Evolutionary conservation across 2,113 vertebrate species (phyloP), one percentile per base, ranked within the genome.

Genomic region (Lepus americanus): DNA sequence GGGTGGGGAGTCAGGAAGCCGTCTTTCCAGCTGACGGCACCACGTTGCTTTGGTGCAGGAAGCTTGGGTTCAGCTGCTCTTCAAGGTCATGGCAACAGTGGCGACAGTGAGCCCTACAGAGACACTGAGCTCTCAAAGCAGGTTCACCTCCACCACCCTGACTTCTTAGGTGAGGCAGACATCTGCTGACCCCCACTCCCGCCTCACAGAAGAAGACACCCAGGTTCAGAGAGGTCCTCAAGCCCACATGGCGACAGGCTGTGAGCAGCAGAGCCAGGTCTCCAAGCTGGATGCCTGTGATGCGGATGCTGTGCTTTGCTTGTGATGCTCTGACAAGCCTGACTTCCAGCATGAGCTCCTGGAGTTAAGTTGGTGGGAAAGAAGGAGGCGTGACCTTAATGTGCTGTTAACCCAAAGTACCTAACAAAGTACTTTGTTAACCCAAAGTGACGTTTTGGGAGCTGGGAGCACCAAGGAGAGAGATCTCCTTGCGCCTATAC

Each of bases 1-100:
- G 94, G 90, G 92, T 59, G 91, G 44, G 49, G 78, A 95, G 0
- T 0, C 33, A 94, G 69, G 74, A 96, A 93, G 90, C 83, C 96
- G 90, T 36, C 87, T 87, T 81, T 92, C 83, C n/a, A 89, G 72
- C 72, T 33, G 39, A 84, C 39, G 77, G 39, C 33, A 70, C 6
- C 31, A 33, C 25, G 31, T 53, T 61, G 76, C 77, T 96, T 85
- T 95, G 73, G 64, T 59, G 79, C 31, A 59, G 91, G 70, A 96
- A 91, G 44, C 70, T 31, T 70, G 29, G 39, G 29, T 44, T 70
- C 82, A 80, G 70, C 29, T 79, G 39, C n/a, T 92, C 79, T 20
- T 78, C 86, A 80, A 89, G 53, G 76, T 90, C 89, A 86, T 27
- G 55, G 19, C 44, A 64, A 83, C 0, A 55, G 6, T 25, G 63